phyloP scores from a whole-genome alignment of 1,140 invertebrate genomes.

The Meloidogyne hapla region DNA sequence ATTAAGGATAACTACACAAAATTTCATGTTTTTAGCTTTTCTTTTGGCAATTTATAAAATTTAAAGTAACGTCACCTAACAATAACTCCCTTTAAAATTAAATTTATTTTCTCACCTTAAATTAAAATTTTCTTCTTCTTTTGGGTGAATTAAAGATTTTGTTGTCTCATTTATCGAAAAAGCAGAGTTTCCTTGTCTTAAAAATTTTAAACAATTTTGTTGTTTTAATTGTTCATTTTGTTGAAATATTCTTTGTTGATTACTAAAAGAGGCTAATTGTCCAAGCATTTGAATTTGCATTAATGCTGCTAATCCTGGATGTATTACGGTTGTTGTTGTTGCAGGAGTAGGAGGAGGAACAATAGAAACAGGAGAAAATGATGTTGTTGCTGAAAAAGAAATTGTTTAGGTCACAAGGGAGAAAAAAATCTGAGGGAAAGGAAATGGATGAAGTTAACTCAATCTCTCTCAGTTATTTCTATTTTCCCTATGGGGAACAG shows the following conservation, averaged over 20 bases:
- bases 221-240: neutral
- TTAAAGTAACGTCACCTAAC: too few species aligned
- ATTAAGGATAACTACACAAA: too few species aligned
- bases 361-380: too few species aligned
- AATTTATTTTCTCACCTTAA: neutral
- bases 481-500: too few species aligned
- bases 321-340: neutral
- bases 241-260: conserved; percentile 3
- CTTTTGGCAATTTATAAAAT: too few species aligned
- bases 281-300: conserved; percentile 3
- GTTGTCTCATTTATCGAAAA: neutral
- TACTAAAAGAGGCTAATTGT: neutral
- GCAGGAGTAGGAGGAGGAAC: too few species aligned
- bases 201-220: neutral
- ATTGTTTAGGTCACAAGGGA: too few species aligned
- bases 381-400: neutral
- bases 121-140: neutral
- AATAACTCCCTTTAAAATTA: too few species aligned
- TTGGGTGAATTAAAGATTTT: neutral
- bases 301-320: neutral
- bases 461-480: too few species aligned
- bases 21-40: too few species aligned
- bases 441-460: too few species aligned
- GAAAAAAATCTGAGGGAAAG: too few species aligned
- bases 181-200: neutral